A percentile compares a stretch with the other conserved stretches of the same genome.
Evolutionary conservation across 2,888 invertebrate genomes (phyloP).

Genomic region (Drosophila trichaetosa): DNA sequence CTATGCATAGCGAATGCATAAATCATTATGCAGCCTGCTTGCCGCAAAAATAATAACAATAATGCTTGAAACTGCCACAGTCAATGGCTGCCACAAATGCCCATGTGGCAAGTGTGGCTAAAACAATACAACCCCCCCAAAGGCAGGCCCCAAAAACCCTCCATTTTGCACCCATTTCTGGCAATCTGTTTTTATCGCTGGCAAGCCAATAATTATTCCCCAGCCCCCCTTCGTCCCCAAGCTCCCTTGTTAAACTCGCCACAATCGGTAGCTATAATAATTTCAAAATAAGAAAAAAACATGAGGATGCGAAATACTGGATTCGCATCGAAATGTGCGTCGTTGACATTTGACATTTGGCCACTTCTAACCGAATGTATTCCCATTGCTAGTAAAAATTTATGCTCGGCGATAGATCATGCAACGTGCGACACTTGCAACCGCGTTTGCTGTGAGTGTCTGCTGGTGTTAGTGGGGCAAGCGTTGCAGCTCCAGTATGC

Average conservation of each 20-base stretch:
- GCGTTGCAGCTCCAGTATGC: constrained; percentile 3
- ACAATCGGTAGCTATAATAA: constrained; percentile 62
- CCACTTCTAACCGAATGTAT: constrained; percentile 27
- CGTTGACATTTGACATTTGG: constrained; percentile 54
- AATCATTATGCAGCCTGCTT: constrained; percentile 69
- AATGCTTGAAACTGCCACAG: constrained; percentile 72
- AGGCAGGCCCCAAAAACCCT: neutral
- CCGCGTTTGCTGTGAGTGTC: constrained; percentile 7
- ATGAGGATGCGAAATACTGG: constrained; percentile 38
- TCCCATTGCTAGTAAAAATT: constrained; percentile 62
- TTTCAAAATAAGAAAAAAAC: constrained; percentile 44
- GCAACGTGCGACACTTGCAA: constrained; percentile 55
- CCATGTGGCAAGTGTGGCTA: constrained; percentile 56
- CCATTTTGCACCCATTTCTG: constrained; percentile 68
- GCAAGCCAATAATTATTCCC: constrained; percentile 24
- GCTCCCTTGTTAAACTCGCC: constrained; percentile 17
- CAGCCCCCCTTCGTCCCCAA: too few species aligned
- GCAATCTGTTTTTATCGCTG: constrained; percentile 72
- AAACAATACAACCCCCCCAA: neutral
- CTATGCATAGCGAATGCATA: constrained; percentile 75
- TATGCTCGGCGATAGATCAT: constrained; percentile 72
- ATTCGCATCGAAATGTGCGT: constrained; percentile 55
- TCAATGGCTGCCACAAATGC: constrained; percentile 70
- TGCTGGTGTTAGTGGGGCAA: constrained; percentile 34
- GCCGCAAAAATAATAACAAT: constrained; percentile 76